Conservation (phyloP, 2,888 invertebrate genomes). For the Polyommatus icarus region DNA sequence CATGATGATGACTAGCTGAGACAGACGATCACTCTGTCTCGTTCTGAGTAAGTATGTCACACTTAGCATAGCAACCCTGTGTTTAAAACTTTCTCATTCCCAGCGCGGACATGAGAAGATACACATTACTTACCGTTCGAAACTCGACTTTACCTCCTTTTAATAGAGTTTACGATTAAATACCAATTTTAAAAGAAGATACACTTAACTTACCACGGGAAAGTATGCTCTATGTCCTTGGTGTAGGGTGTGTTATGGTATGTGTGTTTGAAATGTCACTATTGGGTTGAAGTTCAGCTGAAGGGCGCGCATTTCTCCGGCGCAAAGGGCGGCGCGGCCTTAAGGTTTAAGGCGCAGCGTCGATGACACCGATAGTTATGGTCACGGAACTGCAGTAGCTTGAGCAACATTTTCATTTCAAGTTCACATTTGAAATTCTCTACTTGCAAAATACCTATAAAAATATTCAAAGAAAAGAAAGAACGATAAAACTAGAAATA, state of each 20-base stretch:
- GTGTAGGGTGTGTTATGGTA: neutral
- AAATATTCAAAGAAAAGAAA: too few species aligned
- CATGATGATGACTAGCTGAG: neutral
- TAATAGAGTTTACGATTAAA: neutral
- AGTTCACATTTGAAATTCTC: too few species aligned
- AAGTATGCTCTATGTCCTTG: neutral
- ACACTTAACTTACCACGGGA: neutral
- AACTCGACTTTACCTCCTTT: neutral
- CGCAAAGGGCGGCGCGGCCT: constrained; percentile 48
- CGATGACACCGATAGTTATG: constrained; percentile 30
- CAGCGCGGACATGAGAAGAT: constrained; percentile 25
- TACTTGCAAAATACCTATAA: too few species aligned
- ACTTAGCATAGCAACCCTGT: constrained; percentile 28
- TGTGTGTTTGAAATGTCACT: constrained; percentile 18
- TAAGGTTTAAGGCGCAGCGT: constrained; percentile 33
- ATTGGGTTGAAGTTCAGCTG: constrained; percentile 57
- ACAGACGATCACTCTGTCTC: neutral
- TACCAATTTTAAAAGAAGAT: neutral
- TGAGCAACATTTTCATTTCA: neutral
- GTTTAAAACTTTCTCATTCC: constrained; percentile 28
- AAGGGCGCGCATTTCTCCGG: constrained; percentile 53
- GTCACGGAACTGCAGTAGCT: neutral
- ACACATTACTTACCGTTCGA: neutral
- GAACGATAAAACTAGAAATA: too few species aligned
- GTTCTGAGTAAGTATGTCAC: constrained; percentile 27